Evolutionary conservation across 1,140 invertebrate genomes (phyloP).

Genomic region (Anastatus disparis): DNA sequence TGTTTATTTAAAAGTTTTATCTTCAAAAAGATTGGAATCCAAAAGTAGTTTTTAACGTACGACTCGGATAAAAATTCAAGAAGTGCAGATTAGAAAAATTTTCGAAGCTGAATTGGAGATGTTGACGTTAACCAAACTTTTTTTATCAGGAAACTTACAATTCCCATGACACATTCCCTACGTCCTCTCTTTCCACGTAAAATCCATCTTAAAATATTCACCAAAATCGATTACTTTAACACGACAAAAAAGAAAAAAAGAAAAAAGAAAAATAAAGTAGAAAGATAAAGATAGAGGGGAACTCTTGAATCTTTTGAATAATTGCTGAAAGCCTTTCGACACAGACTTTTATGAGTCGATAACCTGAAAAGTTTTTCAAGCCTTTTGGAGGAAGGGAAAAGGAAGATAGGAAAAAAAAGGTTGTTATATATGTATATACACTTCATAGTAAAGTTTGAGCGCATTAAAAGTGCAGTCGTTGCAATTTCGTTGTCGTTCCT

Average conservation of each 20-base stretch:
- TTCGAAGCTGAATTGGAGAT: too few relatives aligned
- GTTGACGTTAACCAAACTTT: too few relatives aligned
- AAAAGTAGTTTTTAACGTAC: too few relatives aligned
- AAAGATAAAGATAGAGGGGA: not conserved
- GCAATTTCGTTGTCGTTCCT: slow-evolving; percentile 12
- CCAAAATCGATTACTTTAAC: not conserved
- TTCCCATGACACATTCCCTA: too few relatives aligned
- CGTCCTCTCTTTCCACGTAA: not conserved
- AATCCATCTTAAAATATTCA: not conserved
- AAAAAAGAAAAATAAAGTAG: not conserved
- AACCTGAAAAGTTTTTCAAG: slow-evolving; percentile 2
- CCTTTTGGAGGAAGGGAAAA: too few relatives aligned
- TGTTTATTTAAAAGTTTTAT: too few relatives aligned
- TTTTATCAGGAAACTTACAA: too few relatives aligned
- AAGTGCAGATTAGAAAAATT: too few relatives aligned
- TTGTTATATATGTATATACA: not conserved
- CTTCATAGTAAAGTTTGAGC: not conserved
- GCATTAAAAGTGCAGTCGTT: slow-evolving; percentile 22
- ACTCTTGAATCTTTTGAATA: slow-evolving; percentile 1
- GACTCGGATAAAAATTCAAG: too few relatives aligned
- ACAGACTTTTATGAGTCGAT: not conserved
- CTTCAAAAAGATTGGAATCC: too few relatives aligned
- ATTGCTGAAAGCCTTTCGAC: slow-evolving; percentile 5
- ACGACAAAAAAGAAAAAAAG: slow-evolving; percentile 1
- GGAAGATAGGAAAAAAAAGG: too few relatives aligned